Base-by-base conservation (phyloP, 2,113 vertebrate species). In the Apus apus region DNA sequence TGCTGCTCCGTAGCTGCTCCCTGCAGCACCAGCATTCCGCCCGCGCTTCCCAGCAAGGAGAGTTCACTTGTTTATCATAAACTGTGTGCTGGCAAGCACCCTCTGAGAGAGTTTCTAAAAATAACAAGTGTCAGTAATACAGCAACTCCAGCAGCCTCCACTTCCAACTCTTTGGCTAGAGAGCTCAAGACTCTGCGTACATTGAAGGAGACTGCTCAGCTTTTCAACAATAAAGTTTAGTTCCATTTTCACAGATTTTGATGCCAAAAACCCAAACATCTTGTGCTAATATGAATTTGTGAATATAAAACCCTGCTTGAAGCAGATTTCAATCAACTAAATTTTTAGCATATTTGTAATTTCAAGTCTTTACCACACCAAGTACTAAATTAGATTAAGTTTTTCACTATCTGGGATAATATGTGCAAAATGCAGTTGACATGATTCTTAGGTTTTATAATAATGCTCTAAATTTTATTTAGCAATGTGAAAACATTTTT, bases 81-180 rank as follows among this genome's bases (percentile, higher is more conserved):
- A 25, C 61, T 30, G 54, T 0, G 17, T 13, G 62, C 88, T 88
- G 88, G 88, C 73, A 60, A 51, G 84, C 26, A 2, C 56, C 1
- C 61, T 32, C 54, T 13, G 27, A 67, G 38, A 27, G 77, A 34
- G 83, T 9, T 84, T 34, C 93, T 88, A 91, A 91, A 94, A 94
- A 88, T 75, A 91, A 40, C 3, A 20, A 18, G 84, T 11, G 73
- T 53, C 15, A 34, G 83, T 8, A 66, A 78, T 4, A 19, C 45
- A 7, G 53, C 61, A 48, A 12, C 64, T 20, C 4, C 43, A 6
- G 58, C 75, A 40, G 70, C 62, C 58, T 26, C 71, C 21, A 1
- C 56, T n/a, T 26, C 7, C 57, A 16, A 4, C 10, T 1, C 75
- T 32, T 11, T 2, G 25, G 11, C 26, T 48, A 34, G 70, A 20